Percentiles rank a stretch among this genome's conserved stretches.
Conservation (phyloP, 2,113 vertebrate genomes). For the Chloropsis cyanopogon region DNA sequence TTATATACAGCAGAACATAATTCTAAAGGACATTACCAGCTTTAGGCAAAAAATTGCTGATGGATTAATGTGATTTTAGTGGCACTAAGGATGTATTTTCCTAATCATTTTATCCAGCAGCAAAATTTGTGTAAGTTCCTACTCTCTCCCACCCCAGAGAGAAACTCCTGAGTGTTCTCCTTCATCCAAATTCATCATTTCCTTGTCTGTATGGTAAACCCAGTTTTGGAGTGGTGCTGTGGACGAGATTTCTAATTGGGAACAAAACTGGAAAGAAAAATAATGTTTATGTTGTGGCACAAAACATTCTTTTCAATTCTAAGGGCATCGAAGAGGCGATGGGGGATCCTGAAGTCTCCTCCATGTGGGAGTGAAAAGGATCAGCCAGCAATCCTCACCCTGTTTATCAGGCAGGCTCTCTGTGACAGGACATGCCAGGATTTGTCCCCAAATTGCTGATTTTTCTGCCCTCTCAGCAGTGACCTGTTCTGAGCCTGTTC, state of each 20-base stretch:
- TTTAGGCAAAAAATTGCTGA: slow-evolving; percentile 27
- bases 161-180: background rate
- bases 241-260: background rate
- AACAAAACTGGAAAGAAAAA: background rate
- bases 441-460: background rate
- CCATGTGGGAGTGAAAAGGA: background rate
- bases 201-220: background rate
- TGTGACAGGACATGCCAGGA: background rate
- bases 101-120: slow-evolving; percentile 15
- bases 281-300: background rate
- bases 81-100: slow-evolving; percentile 8
- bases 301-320: background rate
- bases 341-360: background rate
- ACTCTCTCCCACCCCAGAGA: background rate
- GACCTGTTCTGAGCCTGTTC: background rate
- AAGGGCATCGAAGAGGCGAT: background rate
- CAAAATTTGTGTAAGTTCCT: background rate
- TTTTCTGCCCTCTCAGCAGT: background rate
- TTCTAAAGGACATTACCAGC: slow-evolving; percentile 20
- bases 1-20: background rate
- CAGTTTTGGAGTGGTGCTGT: background rate
- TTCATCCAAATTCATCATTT: background rate
- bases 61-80: slow-evolving; percentile 25
- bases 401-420: background rate
- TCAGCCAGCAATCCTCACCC: background rate